Percentiles rank a stretch among this genome's conserved stretches.
These are phyloP conservation scores for Leptinotarsa rubiginosa DNA, from an alignment of 2,888 invertebrate genomes.

Conservation along the genomic window DNA sequence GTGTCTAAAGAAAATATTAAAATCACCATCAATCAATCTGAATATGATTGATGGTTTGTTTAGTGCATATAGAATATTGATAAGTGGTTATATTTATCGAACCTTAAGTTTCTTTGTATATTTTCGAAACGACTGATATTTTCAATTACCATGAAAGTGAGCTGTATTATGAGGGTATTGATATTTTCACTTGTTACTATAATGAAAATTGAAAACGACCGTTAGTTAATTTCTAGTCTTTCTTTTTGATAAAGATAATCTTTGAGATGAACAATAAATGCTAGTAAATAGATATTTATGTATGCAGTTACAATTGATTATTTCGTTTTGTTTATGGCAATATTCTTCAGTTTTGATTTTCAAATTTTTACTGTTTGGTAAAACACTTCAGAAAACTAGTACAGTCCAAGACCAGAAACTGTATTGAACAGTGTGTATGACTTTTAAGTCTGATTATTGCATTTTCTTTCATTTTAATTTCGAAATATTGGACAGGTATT, in stretches of 20 bases:
- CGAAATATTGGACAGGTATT: too few relatives aligned
- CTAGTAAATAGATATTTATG: neutral
- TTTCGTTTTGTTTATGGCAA: too few relatives aligned
- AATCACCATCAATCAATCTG: conserved; percentile 1
- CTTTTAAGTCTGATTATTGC: too few relatives aligned
- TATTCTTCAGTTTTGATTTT: too few relatives aligned
- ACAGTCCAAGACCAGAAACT: too few relatives aligned
- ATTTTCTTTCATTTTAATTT: too few relatives aligned
- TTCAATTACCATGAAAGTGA: neutral
- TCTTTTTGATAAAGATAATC: too few relatives aligned
- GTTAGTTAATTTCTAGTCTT: too few relatives aligned
- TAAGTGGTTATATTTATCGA: conserved; percentile 11
- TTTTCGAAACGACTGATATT: neutral
- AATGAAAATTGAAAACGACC: neutral
- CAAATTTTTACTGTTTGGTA: too few relatives aligned
- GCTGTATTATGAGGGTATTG: neutral
- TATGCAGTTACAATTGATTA: too few relatives aligned
- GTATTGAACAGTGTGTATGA: too few relatives aligned
- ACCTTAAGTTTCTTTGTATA: neutral
- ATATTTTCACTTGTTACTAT: neutral
- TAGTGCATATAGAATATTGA: neutral
- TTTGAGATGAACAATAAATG: neutral
- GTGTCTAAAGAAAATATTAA: neutral
- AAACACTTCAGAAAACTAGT: too few relatives aligned
- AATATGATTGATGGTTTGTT: conserved; percentile 2